Percentiles rank a stretch among this genome's conserved stretches.
Conservation (phyloP, 2,888 invertebrate genomes). For the Agonopterix subpropinquella region DNA sequence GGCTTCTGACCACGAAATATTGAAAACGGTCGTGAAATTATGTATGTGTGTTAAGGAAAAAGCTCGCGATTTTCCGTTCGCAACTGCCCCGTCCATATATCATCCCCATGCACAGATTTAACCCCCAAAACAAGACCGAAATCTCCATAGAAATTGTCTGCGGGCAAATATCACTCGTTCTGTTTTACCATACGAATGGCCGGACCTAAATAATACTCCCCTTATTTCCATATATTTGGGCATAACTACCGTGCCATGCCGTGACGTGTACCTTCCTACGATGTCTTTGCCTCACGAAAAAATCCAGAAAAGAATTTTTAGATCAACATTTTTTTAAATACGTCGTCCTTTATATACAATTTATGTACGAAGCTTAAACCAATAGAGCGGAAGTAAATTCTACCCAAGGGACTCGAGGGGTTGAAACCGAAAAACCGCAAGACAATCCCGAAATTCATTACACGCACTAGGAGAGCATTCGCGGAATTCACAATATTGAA, state of each 20-base stretch:
- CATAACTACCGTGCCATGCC: constrained; percentile 44
- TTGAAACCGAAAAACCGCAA: constrained; percentile 65
- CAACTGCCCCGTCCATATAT: constrained; percentile 48
- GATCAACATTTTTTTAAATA: constrained; percentile 27
- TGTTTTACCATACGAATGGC: constrained; percentile 72
- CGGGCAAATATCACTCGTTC: constrained; percentile 65
- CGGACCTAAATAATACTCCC: constrained; percentile 64
- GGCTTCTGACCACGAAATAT: neutral
- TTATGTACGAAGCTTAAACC: constrained; percentile 23
- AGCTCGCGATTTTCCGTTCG: constrained; percentile 18
- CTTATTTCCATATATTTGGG: constrained; percentile 63
- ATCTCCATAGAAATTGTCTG: constrained; percentile 73
- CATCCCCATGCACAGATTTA: constrained; percentile 64
- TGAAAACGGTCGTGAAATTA: constrained; percentile 20
- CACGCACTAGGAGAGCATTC: constrained; percentile 60
- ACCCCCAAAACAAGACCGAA: constrained; percentile 64
- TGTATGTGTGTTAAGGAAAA: constrained; percentile 31
- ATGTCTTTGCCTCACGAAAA: constrained; percentile 35
- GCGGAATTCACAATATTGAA: constrained; percentile 74
- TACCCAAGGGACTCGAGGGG: constrained; percentile 38
- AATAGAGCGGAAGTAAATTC: constrained; percentile 47
- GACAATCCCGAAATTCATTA: constrained; percentile 74
- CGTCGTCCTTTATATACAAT: constrained; percentile 26
- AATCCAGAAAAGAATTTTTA: constrained; percentile 31
- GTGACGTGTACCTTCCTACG: constrained; percentile 36